Base-by-base conservation (phyloP, 2,797 vertebrate species). In the Menidia menidia region DNA sequence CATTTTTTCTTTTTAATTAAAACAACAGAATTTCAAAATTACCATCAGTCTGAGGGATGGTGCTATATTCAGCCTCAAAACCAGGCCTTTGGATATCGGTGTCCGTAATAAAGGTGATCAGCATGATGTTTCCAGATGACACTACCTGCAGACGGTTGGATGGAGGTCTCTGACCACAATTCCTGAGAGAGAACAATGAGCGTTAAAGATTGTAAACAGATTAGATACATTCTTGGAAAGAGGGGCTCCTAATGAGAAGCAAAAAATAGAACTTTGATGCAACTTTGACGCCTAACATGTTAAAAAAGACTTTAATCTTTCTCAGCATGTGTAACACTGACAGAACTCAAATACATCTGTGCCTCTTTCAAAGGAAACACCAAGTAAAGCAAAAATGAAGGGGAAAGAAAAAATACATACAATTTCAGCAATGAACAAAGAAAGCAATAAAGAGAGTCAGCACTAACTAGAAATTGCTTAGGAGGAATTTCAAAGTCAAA, bases 161-260 rank as follows among this genome's bases (percentile, higher is more conserved):
- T 7, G 94, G 92, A 5, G 94, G 95, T n/a, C 92, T 90, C 62
- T 94, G 92, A 60, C 95, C 94, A 86, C 94, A 95, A 75, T 95
- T 87, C 70, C 94, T 94, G 83, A 62, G 16, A 60, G 25, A 57
- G 12, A 57, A 53, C 7, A 33, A 59, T 0, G 11, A 56, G 18
- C 1, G 33, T 39, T 55, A 35, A 75, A 31, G n/a, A 25, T 19
- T n/a, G 14, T 31, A 30, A 62, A 67, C 11, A 55, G 32, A 75
- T 35, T 52, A 60, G 41, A n/a, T 59, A 35, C 3, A 2, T 58
- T 60, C 35, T 32, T 0, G 10, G 41, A 60, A 60, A 71, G 47
- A 14, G 0, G 4, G 6, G 3, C 63, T 63, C 58, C 18, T 52
- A 44, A 19, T 5, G 31, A 45, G 10, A n/a, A 68, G 9, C 14